Base-by-base conservation (phyloP, 35 echinoderm and acorn worm genomes). In the Ophiothrix spiculata region DNA sequence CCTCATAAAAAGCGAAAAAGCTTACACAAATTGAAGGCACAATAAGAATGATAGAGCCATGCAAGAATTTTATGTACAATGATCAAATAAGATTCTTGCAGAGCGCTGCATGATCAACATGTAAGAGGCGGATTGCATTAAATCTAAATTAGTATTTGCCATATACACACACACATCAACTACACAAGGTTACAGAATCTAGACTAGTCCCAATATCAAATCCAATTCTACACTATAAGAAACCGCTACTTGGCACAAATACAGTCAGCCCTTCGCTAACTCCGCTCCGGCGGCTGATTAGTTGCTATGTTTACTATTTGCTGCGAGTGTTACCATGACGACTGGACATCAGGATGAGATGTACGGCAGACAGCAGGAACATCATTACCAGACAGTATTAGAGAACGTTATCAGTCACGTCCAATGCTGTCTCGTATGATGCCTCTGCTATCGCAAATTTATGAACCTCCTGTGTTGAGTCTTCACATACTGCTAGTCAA, bases 271-370 rank as follows among this genome's bases (percentile, higher is more conserved):
- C 4, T n/a, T n/a, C n/a, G n/a, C n/a, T n/a, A 69, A 4, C 2
- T 25, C 29, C 25, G 60, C 60, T 69, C 10, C 10, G 29, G 17
- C 6, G 60, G 29, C 60, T 25, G 60, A 69, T 69, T 69, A 69
- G 60, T 69, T 69, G 60, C 60, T 69, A 69, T 69, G 60, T 69
- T 69, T 69, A 69, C 60, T 69, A 69, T 69, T 69, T 69, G 60
- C 60, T 69, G 60, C 23, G 29, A 25, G 60, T 28, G 60, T 69
- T 69, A 69, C 60, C 60, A 69, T 69, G 60, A 69, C 60, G 60
- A 69, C 60, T 69, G 60, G 60, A 69, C 60, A n/a, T n/a, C n/a
- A 69, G 60, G 60, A 69, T 25, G 60, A 69, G 60, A 25, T 69
- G 60, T 69, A 69, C 23, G 60, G 60, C 60, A 28, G 60, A 69